These are phyloP conservation scores for Megalonaias nervosa DNA, from an alignment of 1,140 invertebrate genomes.

Conservation along the genomic window DNA sequence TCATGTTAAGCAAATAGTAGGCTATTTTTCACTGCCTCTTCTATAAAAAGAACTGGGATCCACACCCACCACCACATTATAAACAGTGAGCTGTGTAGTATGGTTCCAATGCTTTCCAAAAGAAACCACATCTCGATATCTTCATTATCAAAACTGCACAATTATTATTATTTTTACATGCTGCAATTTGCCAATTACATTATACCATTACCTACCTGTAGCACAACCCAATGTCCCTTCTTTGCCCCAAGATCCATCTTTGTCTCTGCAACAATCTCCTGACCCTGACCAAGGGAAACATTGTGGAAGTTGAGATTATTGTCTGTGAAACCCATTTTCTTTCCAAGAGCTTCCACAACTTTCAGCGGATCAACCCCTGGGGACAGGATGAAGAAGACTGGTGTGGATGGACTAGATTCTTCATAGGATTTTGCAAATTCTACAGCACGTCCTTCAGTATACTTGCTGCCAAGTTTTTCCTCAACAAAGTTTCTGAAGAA, in stretches of 20 bases:
- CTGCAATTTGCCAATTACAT: no score
- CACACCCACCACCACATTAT: no score
- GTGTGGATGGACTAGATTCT: conserved; percentile 90
- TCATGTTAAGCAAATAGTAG: no score
- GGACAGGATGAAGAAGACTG: conserved; percentile 95
- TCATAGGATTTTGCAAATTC: conserved; percentile 93
- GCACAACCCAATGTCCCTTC: conserved; percentile 93
- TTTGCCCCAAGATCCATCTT: conserved; percentile 87
- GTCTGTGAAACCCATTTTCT: conserved; percentile 84
- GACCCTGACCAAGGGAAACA: conserved; percentile 95
- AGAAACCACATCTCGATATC: no score
- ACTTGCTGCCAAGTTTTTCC: conserved; percentile 91
- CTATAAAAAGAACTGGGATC: no score
- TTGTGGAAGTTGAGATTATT: conserved; percentile 91
- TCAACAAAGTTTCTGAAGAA: conserved; percentile 89
- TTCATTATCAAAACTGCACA: no score
- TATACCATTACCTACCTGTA: conserved; percentile 77
- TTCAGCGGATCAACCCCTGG: conserved; percentile 95
- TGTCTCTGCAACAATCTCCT: conserved; percentile 91
- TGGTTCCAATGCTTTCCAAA: no score
- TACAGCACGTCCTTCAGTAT: conserved; percentile 86
- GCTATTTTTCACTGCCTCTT: no score
- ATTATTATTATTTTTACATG: no score
- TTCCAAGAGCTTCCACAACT: conserved; percentile 91
- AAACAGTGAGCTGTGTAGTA: neutral